Percentiles rank a stretch among this genome's conserved stretches.
phyloP scores from a whole-genome alignment of 2,888 invertebrate species.

The Neria commutata region DNA sequence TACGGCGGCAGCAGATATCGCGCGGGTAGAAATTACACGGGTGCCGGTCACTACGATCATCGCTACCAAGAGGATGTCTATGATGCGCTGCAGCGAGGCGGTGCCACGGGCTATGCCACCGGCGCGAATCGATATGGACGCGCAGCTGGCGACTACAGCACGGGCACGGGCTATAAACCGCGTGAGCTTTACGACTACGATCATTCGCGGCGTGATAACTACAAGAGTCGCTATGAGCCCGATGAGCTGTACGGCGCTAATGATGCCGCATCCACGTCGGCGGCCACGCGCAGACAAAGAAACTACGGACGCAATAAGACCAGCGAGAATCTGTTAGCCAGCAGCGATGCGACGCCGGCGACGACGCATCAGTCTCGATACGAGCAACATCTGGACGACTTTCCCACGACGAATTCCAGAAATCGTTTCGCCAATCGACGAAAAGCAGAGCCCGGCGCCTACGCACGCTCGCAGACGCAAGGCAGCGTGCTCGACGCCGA shows the following conservation, averaged over 20 bases:
- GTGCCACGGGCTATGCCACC: slow-evolving; percentile 45
- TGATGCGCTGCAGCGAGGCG: slow-evolving; percentile 46
- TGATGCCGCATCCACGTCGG: slow-evolving; percentile 23
- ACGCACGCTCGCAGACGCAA: slow-evolving; percentile 45
- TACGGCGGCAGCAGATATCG: slow-evolving; percentile 41
- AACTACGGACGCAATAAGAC: slow-evolving; percentile 52
- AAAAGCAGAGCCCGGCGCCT: slow-evolving; percentile 21
- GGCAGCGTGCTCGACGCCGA: slow-evolving; percentile 52
- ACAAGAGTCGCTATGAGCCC: slow-evolving; percentile 47
- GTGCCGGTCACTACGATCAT: slow-evolving; percentile 26
- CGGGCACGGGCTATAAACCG: slow-evolving; percentile 40
- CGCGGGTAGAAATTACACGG: slow-evolving; percentile 37
- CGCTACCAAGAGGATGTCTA: slow-evolving; percentile 54
- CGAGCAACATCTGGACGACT: slow-evolving; percentile 28
- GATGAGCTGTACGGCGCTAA: slow-evolving; percentile 43
- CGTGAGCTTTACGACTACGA: slow-evolving; percentile 43
- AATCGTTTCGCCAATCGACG: slow-evolving; percentile 53
- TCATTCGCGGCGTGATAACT: slow-evolving; percentile 45
- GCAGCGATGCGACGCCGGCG: slow-evolving; percentile 25
- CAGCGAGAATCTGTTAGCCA: slow-evolving; percentile 34
- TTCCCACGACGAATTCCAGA: slow-evolving; percentile 34
- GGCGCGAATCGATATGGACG: slow-evolving; percentile 39
- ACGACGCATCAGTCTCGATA: slow-evolving; percentile 29
- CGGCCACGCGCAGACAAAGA: slow-evolving; percentile 34
- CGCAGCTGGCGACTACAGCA: slow-evolving; percentile 39